A percentile compares a stretch with the other conserved stretches of the same genome.
These are phyloP conservation scores for Notospermus geniculatus DNA, from an alignment of 1,140 invertebrate species.

Conservation along the genomic window DNA sequence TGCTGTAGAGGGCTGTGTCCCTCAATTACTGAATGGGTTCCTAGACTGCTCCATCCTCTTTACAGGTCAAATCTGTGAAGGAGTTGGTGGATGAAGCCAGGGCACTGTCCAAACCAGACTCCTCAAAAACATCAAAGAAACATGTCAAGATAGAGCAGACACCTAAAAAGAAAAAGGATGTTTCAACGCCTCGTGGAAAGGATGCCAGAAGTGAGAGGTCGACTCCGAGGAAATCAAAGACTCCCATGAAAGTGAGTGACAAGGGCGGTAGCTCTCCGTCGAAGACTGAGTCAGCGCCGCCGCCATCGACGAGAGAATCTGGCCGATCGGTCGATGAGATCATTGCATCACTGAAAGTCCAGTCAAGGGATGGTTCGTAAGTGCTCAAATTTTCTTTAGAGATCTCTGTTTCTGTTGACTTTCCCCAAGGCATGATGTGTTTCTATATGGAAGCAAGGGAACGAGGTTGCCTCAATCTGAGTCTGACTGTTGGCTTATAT, in stretches of 20 bases:
- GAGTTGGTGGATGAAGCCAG: slow-evolving; percentile 44
- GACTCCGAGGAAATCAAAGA: slow-evolving; percentile 17
- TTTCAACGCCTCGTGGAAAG: background rate
- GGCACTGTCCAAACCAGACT: slow-evolving; percentile 26
- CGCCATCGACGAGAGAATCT: background rate
- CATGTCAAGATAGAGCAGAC: slow-evolving; percentile 14
- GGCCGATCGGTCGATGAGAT: slow-evolving; percentile 49
- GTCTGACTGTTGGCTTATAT: background rate
- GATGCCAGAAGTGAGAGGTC: slow-evolving; percentile 11
- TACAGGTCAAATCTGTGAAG: slow-evolving; percentile 35
- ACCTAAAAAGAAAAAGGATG: background rate
- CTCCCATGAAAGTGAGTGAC: background rate
- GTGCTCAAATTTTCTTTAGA: slow-evolving; percentile 7
- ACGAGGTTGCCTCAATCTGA: no score
- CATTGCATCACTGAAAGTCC: slow-evolving; percentile 32
- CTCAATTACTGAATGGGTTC: no score
- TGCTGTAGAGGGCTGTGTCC: no score
- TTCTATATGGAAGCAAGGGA: no score
- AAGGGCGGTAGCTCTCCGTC: background rate
- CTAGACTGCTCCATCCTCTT: no score
- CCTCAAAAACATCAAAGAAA: slow-evolving; percentile 22
- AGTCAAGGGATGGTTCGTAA: slow-evolving; percentile 22
- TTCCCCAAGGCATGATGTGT: background rate
- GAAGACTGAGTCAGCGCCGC: background rate
- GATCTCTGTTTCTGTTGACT: background rate